Percentiles rank a stretch among this genome's conserved stretches.
Evolutionary conservation across 2,888 invertebrate species (phyloP).

Genomic region (Leptothorax acervorum): DNA sequence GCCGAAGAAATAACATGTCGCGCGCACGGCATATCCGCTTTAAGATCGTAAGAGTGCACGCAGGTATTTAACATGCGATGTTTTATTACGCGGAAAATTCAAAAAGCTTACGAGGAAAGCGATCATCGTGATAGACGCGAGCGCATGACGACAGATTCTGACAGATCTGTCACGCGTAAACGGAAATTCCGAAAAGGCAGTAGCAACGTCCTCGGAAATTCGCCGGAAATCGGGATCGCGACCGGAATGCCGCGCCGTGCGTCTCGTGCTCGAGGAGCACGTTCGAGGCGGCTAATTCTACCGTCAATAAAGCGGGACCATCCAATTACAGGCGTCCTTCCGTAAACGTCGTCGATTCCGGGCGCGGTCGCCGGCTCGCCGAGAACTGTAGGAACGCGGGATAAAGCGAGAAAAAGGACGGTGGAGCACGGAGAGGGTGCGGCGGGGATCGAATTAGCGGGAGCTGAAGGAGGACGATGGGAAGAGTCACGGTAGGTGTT

Average conservation of each 20-base stretch:
- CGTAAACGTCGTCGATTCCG: slow-evolving; percentile 61
- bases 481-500: slow-evolving; percentile 29
- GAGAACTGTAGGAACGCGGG: slow-evolving; percentile 46
- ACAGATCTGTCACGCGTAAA: slow-evolving; percentile 31
- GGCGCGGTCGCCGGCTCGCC: slow-evolving; percentile 63
- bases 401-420: slow-evolving; percentile 51
- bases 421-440: not conserved
- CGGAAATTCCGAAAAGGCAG: slow-evolving; percentile 47
- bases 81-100: slow-evolving; percentile 27
- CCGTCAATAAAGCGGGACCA: slow-evolving; percentile 74
- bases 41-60: slow-evolving; percentile 7
- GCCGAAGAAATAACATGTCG: not conserved
- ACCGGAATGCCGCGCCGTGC: slow-evolving; percentile 50
- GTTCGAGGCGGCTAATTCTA: slow-evolving; percentile 73
- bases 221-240: slow-evolving; percentile 58
- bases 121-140: not conserved
- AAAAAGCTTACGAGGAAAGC: not conserved
- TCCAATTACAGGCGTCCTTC: slow-evolving; percentile 73
- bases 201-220: slow-evolving; percentile 45
- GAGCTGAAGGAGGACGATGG: slow-evolving; percentile 7
- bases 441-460: not conserved
- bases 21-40: slow-evolving; percentile 10
- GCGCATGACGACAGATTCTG: not conserved
- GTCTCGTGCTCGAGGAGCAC: slow-evolving; percentile 61
- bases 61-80: slow-evolving; percentile 28